Evolutionary conservation across 1,140 invertebrate genomes (phyloP).

Genomic region (Apocrypta bakeri): DNA sequence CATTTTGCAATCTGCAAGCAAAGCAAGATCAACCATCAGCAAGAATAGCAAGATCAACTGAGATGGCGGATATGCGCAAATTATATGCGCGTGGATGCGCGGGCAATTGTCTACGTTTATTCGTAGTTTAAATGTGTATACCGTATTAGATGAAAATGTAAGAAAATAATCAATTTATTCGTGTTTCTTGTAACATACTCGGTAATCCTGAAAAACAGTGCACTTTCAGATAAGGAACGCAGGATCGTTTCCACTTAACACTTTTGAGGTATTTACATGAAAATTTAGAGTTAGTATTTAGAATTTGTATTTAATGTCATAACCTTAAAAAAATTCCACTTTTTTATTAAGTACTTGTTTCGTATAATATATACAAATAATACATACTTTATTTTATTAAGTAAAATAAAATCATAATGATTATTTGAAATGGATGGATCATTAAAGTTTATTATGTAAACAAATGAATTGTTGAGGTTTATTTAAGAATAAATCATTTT

Average conservation of each 20-base stretch:
- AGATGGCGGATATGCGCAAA: too few relatives aligned
- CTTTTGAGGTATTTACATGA: not conserved
- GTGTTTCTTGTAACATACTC: not conserved
- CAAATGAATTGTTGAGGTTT: constrained; percentile 32
- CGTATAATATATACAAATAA: too few relatives aligned
- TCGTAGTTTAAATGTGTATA: constrained; percentile 20
- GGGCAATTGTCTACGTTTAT: not conserved
- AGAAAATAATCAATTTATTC: not conserved
- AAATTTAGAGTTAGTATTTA: not conserved
- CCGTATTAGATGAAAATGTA: not conserved
- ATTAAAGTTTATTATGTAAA: not conserved
- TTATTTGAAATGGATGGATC: not conserved
- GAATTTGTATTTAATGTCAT: not conserved
- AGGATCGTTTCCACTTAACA: not conserved
- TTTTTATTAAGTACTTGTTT: too few relatives aligned
- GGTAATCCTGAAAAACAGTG: not conserved
- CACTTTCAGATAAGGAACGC: not conserved
- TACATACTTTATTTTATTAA: too few relatives aligned
- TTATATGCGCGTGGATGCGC: too few relatives aligned
- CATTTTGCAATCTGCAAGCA: too few relatives aligned
- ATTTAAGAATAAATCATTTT: constrained; percentile 51
- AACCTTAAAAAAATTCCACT: not conserved
- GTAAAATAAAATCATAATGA: too few relatives aligned
- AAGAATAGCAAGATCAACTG: too few relatives aligned
- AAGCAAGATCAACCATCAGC: too few relatives aligned